Percentiles rank a stretch among this genome's conserved stretches.
phyloP scores from a whole-genome alignment of 2,797 vertebrate genomes.

The Otolemur crassicaudatus region DNA sequence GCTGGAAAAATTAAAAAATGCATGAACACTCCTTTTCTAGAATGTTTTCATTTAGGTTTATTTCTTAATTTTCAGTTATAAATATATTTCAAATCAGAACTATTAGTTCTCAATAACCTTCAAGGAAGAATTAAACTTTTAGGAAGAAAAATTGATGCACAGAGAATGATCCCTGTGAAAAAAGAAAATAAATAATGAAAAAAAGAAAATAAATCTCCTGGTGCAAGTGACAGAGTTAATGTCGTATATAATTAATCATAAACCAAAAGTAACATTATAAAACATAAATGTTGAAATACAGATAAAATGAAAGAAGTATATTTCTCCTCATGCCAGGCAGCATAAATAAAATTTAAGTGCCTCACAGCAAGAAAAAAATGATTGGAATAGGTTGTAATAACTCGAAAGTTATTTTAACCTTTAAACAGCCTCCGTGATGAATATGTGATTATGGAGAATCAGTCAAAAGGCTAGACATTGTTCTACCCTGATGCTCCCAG shows the following conservation, averaged over 20 bases:
- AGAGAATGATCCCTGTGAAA: slow-evolving; percentile 15
- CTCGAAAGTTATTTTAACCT: neutral
- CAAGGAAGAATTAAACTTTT: slow-evolving; percentile 33
- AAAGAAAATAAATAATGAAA: slow-evolving; percentile 46
- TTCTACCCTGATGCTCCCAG: slow-evolving; percentile 49
- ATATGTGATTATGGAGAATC: slow-evolving; percentile 66
- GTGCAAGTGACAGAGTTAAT: slow-evolving; percentile 60
- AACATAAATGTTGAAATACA: slow-evolving; percentile 81
- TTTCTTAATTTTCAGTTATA: slow-evolving; percentile 50
- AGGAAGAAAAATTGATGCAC: neutral
- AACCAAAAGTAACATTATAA: slow-evolving; percentile 75
- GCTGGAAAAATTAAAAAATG: neutral
- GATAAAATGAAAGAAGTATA: slow-evolving; percentile 79
- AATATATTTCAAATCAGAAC: neutral
- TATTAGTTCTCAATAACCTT: slow-evolving; percentile 41
- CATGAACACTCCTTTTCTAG: neutral
- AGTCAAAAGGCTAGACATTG: slow-evolving; percentile 54
- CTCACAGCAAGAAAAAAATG: slow-evolving; percentile 71
- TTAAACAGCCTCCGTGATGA: slow-evolving; percentile 63
- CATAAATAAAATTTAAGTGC: slow-evolving; percentile 68
- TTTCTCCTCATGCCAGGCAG: slow-evolving; percentile 35
- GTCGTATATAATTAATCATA: slow-evolving; percentile 73
- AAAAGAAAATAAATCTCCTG: slow-evolving; percentile 45
- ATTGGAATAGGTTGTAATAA: slow-evolving; percentile 62
- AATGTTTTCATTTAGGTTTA: slow-evolving; percentile 10